phyloP scores from a whole-genome alignment of 1,140 invertebrate genomes.

The Drosophila pseudoobscura region DNA sequence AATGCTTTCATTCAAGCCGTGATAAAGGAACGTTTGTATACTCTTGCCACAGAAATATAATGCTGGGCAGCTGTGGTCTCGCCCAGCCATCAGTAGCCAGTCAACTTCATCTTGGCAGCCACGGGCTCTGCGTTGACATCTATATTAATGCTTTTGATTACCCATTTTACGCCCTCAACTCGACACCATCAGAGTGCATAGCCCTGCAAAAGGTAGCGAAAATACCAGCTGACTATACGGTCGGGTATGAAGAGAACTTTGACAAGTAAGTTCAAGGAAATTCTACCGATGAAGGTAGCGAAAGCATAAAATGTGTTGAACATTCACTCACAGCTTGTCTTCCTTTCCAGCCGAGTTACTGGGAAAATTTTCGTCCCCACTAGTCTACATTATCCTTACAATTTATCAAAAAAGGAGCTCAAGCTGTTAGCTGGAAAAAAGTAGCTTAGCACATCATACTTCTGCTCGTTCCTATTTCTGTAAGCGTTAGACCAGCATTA shows the following conservation, averaged over 20 bases:
- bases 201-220: slow-evolving; percentile 40
- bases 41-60: slow-evolving; percentile 78
- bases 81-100: slow-evolving; percentile 68
- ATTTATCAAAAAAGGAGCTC: slow-evolving; percentile 72
- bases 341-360: slow-evolving; percentile 47
- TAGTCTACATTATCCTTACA: slow-evolving; percentile 74
- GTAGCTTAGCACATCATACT: background rate
- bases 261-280: slow-evolving; percentile 41
- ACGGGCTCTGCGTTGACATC: slow-evolving; percentile 77
- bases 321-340: background rate
- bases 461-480: too few species aligned
- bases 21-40: slow-evolving; percentile 75
- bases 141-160: slow-evolving; percentile 80
- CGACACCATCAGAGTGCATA: slow-evolving; percentile 51
- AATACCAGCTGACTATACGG: slow-evolving; percentile 64
- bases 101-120: slow-evolving; percentile 71
- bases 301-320: background rate
- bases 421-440: slow-evolving; percentile 14
- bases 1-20: slow-evolving; percentile 78
- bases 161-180: slow-evolving; percentile 72
- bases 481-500: background rate
- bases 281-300: background rate
- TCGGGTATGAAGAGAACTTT: slow-evolving; percentile 76
- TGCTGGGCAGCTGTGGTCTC: slow-evolving; percentile 72
- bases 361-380: slow-evolving; percentile 75